Evolutionary conservation across 23 tunicate genomes (phyloP), one percentile per base, ranked within the genome.

Genomic region (Corella eumyota): DNA sequence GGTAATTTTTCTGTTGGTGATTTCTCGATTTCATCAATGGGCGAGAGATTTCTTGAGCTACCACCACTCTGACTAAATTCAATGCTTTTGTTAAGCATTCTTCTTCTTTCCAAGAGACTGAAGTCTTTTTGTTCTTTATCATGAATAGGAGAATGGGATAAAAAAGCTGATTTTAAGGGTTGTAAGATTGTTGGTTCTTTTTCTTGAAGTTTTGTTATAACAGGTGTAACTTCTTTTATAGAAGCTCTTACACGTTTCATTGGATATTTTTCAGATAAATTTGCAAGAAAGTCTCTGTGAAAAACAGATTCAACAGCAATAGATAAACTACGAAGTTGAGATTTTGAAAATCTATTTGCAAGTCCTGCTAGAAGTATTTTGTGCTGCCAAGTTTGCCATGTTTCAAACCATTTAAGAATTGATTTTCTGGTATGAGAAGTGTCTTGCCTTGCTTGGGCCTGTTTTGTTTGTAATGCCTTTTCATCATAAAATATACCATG

Each of bases 381-480:
- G 28, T 58, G 38, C 37, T 84, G 94, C 94, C 94, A 84, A 1
- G 66, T 6, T 33, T 84, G 70, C 94, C 94, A 84, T 50, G 73
- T 69, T 58, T 69, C 66, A 69, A 67, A 84, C 78, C 81, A 69
- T 13, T 69, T 50, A 3, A 51, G 28, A 45, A 84, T 69, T 0
- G 83, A 63, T 64, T 81, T 40, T 40, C 15, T 40, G 11, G 48
- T 40, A 15, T 40, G 15, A 11, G 11, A 9, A 9, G 48, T 40
- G 11, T 3, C 24, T 48, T 48, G 54, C 2, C 26, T 26, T 21
- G 22, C 24, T 48, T 48, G 4, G n/a, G n/a, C n/a, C n/a, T n/a
- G n/a, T n/a, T n/a, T n/a, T n/a, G n/a, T n/a, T n/a, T n/a, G n/a
- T n/a, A n/a, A n/a, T n/a, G n/a, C n/a, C n/a, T n/a, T n/a, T n/a